These are phyloP conservation scores for Brachyopa scutellaris DNA, from an alignment of 2,888 invertebrate species.

Conservation along the genomic window DNA sequence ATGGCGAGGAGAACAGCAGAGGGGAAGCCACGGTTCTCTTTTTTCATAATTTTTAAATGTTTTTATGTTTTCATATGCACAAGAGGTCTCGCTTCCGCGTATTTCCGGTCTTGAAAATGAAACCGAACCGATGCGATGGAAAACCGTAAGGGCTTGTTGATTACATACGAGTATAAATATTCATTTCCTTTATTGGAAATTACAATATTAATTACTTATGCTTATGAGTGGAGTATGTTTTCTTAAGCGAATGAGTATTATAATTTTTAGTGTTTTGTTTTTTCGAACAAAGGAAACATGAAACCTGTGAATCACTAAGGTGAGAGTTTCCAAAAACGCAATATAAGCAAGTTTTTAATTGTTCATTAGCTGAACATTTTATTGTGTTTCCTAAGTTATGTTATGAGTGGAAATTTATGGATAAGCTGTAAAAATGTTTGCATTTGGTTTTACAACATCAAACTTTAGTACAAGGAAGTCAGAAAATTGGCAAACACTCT, in stretches of 20 bases:
- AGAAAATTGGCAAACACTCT: too few species aligned
- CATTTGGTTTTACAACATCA: too few species aligned
- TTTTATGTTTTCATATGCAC: conserved; percentile 63
- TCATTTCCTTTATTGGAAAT: conserved; percentile 63
- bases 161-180: conserved; percentile 46
- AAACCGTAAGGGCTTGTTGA: conserved; percentile 53
- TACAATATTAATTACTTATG: conserved; percentile 69
- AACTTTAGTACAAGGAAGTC: too few species aligned
- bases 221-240: not conserved
- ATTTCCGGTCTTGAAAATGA: conserved; percentile 62
- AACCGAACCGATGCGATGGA: conserved; percentile 50
- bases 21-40: too few species aligned
- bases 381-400: not conserved
- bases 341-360: too few species aligned
- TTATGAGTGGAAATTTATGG: too few species aligned
- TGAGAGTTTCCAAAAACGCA: not conserved
- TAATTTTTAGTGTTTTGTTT: not conserved
- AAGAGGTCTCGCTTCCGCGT: conserved; percentile 55
- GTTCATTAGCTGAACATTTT: not conserved
- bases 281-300: conserved; percentile 11
- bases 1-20: not conserved
- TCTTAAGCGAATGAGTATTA: too few species aligned
- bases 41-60: too few species aligned
- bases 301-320: not conserved
- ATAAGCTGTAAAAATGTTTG: too few species aligned